Conservation (phyloP, 2,797 vertebrate species). For the Dallia pectoralis region DNA sequence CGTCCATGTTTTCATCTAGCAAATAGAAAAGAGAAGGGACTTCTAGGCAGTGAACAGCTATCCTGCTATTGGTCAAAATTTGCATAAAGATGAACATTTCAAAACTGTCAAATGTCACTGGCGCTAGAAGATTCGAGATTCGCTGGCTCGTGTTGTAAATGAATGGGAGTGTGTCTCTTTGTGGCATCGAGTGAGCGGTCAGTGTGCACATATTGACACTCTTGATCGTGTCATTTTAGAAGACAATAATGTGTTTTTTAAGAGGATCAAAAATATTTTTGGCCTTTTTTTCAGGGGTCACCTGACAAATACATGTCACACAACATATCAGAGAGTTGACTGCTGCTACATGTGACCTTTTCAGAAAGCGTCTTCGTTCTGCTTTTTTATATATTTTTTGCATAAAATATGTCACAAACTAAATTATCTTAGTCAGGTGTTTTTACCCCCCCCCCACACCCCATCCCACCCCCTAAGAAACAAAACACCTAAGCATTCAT, state of each 20-base stretch:
- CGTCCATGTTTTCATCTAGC: too few relatives aligned
- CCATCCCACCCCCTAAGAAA: not conserved
- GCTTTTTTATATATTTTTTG: not conserved
- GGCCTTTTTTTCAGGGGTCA: constrained; percentile 39
- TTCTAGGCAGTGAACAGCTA: too few relatives aligned
- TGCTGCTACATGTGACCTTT: constrained; percentile 12
- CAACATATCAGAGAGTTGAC: constrained; percentile 9
- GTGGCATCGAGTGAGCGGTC: too few relatives aligned
- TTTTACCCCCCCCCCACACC: not conserved
- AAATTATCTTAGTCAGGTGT: constrained; percentile 15
- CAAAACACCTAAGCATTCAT: not conserved
- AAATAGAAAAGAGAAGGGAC: too few relatives aligned
- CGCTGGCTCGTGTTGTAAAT: too few relatives aligned
- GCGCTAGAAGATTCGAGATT: too few relatives aligned
- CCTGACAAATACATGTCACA: constrained; percentile 26
- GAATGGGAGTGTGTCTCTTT: too few relatives aligned
- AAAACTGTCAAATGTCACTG: too few relatives aligned
- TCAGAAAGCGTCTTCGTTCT: constrained; percentile 6
- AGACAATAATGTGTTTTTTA: constrained; percentile 50
- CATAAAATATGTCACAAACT: not conserved
- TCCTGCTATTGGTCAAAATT: too few relatives aligned
- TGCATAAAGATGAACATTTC: too few relatives aligned
- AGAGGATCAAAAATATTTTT: too few relatives aligned
- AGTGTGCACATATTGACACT: too few relatives aligned
- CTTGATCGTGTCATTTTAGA: constrained; percentile 43